Evolutionary conservation across 2,797 vertebrate genomes (phyloP).

Genomic region (Decapterus maruadsi): DNA sequence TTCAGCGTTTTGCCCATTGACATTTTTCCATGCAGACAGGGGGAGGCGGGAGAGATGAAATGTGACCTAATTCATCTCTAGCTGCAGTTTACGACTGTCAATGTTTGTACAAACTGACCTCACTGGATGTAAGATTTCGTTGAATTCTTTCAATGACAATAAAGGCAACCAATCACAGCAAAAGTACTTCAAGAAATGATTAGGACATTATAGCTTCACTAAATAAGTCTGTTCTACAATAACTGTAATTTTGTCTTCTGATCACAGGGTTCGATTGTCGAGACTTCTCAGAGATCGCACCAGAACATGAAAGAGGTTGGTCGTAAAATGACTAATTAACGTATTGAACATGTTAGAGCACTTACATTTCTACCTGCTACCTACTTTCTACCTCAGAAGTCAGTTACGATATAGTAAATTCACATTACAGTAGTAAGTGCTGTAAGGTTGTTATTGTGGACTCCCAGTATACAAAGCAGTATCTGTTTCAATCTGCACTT

Average conservation of each 20-base stretch:
- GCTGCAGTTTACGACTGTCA: not conserved
- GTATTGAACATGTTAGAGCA: not conserved
- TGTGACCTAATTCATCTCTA: not conserved
- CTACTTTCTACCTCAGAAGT: too few species aligned
- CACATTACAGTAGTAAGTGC: too few species aligned
- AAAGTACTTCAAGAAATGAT: not conserved
- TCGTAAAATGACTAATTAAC: slow-evolving; percentile 26
- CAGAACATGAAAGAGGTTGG: slow-evolving; percentile 89
- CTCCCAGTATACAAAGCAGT: too few species aligned
- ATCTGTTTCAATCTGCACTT: too few species aligned
- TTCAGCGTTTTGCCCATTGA: not conserved
- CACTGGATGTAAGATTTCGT: too few species aligned
- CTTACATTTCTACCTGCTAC: too few species aligned
- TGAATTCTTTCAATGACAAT: too few species aligned
- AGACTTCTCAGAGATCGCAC: slow-evolving; percentile 90
- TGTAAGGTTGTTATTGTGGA: not conserved
- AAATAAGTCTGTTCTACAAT: not conserved
- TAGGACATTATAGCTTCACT: not conserved
- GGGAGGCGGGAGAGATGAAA: too few species aligned
- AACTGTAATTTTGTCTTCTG: not conserved
- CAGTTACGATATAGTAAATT: too few species aligned
- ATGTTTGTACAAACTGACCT: not conserved
- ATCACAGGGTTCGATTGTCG: slow-evolving; percentile 89
- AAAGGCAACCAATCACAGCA: too few species aligned
- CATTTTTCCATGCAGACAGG: not conserved